Conservation (phyloP, 2,113 vertebrate species). For the Microtus oregoni region DNA sequence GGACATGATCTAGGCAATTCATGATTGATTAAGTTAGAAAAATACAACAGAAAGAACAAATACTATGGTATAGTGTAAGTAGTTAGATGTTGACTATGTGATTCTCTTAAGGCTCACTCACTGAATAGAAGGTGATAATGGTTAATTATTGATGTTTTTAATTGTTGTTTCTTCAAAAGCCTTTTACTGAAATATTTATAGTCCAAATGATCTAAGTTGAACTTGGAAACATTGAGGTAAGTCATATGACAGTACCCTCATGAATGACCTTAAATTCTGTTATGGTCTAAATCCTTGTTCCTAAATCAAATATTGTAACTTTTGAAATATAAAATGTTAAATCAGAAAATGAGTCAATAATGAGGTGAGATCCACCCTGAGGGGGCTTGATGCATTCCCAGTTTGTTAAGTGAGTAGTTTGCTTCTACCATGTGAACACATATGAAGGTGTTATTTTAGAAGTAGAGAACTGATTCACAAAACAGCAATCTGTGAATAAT, state of each 20-base stretch:
- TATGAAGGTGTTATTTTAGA: neutral
- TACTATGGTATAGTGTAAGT: rapidly evolving
- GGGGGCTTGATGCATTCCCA: neutral
- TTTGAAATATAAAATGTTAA: neutral
- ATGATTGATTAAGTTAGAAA: neutral
- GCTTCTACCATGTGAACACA: neutral
- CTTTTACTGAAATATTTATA: neutral
- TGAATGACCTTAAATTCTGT: neutral
- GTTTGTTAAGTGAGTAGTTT: neutral
- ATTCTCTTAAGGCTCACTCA: neutral
- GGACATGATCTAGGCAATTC: neutral
- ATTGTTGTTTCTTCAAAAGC: neutral
- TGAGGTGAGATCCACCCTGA: neutral
- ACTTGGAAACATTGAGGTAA: too few species aligned
- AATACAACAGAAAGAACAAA: neutral
- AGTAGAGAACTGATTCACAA: neutral
- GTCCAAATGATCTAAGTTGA: neutral
- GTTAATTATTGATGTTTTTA: neutral
- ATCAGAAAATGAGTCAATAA: too few species aligned
- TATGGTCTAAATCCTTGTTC: neutral
- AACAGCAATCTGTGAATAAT: neutral
- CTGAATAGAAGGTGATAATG: neutral
- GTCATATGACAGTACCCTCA: neutral
- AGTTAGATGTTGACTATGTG: neutral
- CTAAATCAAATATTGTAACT: neutral